phyloP scores from a whole-genome alignment of 2,113 vertebrate genomes.

The Toxostoma redivivum region DNA sequence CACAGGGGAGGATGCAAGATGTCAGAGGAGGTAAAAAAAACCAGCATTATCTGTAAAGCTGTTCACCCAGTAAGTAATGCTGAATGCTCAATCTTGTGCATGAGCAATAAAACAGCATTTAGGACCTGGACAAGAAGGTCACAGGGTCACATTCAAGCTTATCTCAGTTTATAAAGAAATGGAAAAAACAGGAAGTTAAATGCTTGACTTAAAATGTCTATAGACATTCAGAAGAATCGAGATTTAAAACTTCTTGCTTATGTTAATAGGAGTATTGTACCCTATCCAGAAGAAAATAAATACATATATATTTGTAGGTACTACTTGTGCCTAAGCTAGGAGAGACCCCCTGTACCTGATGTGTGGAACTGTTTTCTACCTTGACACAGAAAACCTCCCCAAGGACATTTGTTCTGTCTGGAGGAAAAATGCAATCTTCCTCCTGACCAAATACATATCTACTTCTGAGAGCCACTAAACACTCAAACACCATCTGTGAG shows the following conservation, averaged over 20 bases:
- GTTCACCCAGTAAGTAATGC: not conserved
- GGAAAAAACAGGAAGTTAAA: not conserved
- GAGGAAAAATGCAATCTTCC: constrained; percentile 51
- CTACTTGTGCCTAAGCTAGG: not conserved
- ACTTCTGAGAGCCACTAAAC: constrained; percentile 57
- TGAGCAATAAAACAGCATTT: not conserved
- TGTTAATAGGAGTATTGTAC: not conserved
- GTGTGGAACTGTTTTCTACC: not conserved
- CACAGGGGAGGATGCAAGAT: not conserved
- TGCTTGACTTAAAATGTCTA: not conserved
- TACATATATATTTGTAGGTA: not conserved
- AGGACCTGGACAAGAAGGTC: not conserved
- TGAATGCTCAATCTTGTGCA: not conserved
- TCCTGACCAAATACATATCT: constrained; percentile 49
- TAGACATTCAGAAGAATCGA: not conserved
- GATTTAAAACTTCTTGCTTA: not conserved
- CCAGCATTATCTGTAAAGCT: not conserved
- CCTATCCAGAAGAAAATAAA: not conserved
- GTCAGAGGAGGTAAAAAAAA: not conserved
- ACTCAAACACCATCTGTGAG: constrained; percentile 58
- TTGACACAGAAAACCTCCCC: constrained; percentile 56
- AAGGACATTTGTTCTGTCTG: constrained; percentile 62
- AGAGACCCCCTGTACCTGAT: not conserved
- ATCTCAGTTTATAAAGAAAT: not conserved
- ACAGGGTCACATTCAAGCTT: not conserved